Conservation (phyloP, 2,888 invertebrate genomes). For the Heteromyza rotundicornis region DNA sequence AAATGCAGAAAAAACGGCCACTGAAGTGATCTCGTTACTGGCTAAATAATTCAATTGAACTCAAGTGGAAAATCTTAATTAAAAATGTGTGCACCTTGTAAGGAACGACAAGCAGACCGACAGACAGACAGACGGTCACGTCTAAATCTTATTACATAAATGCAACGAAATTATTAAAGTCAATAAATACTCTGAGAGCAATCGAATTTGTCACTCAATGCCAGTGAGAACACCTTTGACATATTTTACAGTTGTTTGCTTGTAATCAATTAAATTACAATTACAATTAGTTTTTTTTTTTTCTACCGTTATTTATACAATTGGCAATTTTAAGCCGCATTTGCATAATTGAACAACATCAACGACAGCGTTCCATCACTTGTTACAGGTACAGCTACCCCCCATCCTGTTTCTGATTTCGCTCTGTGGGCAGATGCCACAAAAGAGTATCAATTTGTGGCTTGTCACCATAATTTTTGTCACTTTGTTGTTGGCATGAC, state of each 20-base stretch:
- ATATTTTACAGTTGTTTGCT: no score
- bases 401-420: background rate
- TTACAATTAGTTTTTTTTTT: no score
- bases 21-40: constrained; percentile 3
- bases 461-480: constrained; percentile 1
- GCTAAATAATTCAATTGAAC: background rate
- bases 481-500: background rate
- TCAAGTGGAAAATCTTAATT: constrained; percentile 4
- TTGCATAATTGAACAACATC: background rate
- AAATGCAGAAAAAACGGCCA: no score
- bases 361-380: background rate
- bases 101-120: no score
- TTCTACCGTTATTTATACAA: background rate
- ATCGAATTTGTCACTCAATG: no score
- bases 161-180: no score
- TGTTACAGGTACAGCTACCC: background rate
- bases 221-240: no score
- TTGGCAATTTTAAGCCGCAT: background rate
- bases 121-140: no score
- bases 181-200: no score
- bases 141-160: no score
- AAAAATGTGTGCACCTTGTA: background rate
- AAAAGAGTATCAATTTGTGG: constrained; percentile 5
- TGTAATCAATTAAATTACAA: no score
- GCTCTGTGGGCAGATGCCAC: background rate